Base-by-base conservation (phyloP, 2,113 vertebrate genomes). In the Colinus virginianus region DNA sequence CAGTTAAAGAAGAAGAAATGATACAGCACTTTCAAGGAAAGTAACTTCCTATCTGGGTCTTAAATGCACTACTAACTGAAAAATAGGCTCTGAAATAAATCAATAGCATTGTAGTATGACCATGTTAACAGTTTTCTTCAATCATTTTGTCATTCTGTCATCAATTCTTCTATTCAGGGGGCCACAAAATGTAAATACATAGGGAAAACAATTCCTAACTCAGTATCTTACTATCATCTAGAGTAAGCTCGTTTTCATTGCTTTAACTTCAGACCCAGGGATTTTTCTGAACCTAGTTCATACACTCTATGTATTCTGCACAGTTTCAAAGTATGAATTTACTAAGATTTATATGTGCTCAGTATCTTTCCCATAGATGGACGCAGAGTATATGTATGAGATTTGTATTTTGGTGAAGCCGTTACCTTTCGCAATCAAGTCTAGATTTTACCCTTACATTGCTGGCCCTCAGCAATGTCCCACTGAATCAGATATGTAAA, bases 1-100 rank as follows among this genome's bases (percentile, higher is more conserved):
- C 97, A 95, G 94, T 96, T 96, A 94, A 93, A 98, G 96, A 97
- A 97, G 97, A 98, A 98, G 97, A 97, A 98, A 98, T 98, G 84
- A 98, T 97, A 97, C 93, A 97, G 98, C 98, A 98, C 95, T 98
- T 98, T 97, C 95, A 96, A 96, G 64, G 91, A 97, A 72, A 94
- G 45, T 94, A 76, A 88, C 77, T 94, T 97, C 82, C 92, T 95
- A 78, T 94, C 90, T 96, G 56, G 88, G 43, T 96, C 85, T 95
- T 75, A 95, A 96, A 87, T 64, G 63, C 25, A 34, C 67, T 84
- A 78, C 72, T 84, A 94, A 81, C 81, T 70, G 87, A 96, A 96
- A 58, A 95, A 91, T 16, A 55, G 55, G 67, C 48, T 25, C 36
- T 59, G 74, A 66, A 94, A 82, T 46, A 70, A 95, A 90, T 79